Base-by-base conservation (phyloP, 2,113 vertebrate species). In the Herpetotheres cachinnans region DNA sequence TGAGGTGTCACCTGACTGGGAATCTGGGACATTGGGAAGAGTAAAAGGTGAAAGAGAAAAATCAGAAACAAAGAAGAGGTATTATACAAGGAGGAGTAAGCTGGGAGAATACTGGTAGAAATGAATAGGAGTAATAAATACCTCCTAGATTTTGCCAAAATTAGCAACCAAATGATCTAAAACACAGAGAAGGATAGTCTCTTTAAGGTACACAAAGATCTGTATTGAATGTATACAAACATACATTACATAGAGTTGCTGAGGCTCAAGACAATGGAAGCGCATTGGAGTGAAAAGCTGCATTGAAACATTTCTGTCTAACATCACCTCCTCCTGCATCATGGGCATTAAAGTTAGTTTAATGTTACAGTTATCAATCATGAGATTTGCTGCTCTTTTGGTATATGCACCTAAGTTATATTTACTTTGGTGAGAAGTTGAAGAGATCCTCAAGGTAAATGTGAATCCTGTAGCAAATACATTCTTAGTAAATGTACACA, bases 401-500 rank as follows among this genome's bases (percentile, higher is more conserved):
- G 79, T 36, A 47, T 30, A 20, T 50, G 81, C 59, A 65, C 65
- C 40, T 32, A 44, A 86, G 71, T 93, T 94, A 54, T 24, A 26
- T 87, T 95, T 94, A 81, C 81, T 97, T 95, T 80, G 72, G 46
- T 90, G 81, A 82, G 71, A 93, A 80, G 13, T 36, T 76, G 70
- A 44, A 78, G 63, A 83, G 30, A 80, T 8, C 73, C 89, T 92
- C 86, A 81, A 87, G 62, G 79, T 67, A 59, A 95, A 90, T 44
- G 38, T 90, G 93, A 97, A 94, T 92, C 67, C 30, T 50, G 22
- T 14, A 63, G 40, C 88, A 73, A 94, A 62, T 83, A 34, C 25
- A 13, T 94, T 76, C 95, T 96, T 63, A 86, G 63, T 66, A 95
- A 97, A 82, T 27, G 34, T 55, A 91, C 36, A 42, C 58, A 58